Percentiles rank a stretch among this genome's conserved stretches.
Evolutionary conservation across 2,113 vertebrate genomes (phyloP).

Genomic region (Lophius piscatorius): DNA sequence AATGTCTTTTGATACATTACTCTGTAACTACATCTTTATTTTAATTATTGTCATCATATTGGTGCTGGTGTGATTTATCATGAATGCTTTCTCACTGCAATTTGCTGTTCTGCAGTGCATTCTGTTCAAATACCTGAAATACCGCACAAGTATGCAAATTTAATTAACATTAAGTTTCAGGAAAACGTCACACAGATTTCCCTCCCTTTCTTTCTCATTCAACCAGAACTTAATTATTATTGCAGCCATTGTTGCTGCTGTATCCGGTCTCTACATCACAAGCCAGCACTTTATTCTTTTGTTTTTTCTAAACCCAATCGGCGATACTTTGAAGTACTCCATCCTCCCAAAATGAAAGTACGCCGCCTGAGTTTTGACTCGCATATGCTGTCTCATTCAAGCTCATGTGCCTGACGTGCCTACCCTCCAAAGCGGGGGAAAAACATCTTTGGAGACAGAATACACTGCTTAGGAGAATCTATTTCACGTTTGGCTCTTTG

Average conservation of each 20-base stretch:
- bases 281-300: conserved; percentile 7
- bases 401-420: conserved; percentile 31
- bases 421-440: conserved; percentile 11
- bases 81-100: conserved; percentile 30
- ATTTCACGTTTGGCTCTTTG: conserved; percentile 64
- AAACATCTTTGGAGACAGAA: conserved; percentile 39
- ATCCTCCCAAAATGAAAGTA: conserved; percentile 46
- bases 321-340: conserved; percentile 50
- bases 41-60: conserved; percentile 16
- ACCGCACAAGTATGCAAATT: not conserved
- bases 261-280: conserved; percentile 21
- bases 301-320: conserved; percentile 11
- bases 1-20: conserved; percentile 26
- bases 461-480: conserved; percentile 54
- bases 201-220: not conserved
- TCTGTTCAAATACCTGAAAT: not conserved
- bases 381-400: conserved; percentile 27
- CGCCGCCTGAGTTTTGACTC: conserved; percentile 44
- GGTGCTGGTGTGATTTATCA: conserved; percentile 30
- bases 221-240: not conserved
- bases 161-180: conserved; percentile 1
- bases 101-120: not conserved
- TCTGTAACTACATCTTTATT: conserved; percentile 17
- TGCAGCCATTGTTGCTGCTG: conserved; percentile 1
- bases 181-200: conserved; percentile 3